Percentiles rank a stretch among this genome's conserved stretches.
phyloP scores from a whole-genome alignment of 1,140 invertebrate species.

The Drosophila gunungcola region DNA sequence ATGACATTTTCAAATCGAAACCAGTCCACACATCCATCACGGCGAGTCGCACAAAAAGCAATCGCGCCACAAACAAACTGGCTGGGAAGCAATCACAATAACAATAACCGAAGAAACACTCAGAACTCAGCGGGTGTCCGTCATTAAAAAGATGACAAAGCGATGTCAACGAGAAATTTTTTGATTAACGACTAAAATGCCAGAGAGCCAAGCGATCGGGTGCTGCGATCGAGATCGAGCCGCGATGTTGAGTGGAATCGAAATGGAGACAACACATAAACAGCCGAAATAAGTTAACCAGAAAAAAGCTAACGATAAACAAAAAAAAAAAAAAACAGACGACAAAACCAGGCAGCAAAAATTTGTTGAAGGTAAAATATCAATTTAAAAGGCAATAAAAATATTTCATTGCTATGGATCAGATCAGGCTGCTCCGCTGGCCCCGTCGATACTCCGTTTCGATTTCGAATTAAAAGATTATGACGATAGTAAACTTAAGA shows the following conservation, averaged over 20 bases:
- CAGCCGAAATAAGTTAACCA: constrained; percentile 37
- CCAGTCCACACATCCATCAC: constrained; percentile 66
- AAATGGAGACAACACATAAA: constrained; percentile 22
- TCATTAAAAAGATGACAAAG: constrained; percentile 78
- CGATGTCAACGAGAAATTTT: constrained; percentile 77
- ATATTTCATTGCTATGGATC: constrained; percentile 64
- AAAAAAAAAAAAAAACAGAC: constrained; percentile 15
- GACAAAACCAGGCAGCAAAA: constrained; percentile 60
- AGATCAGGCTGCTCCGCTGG: constrained; percentile 30
- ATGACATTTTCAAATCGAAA: constrained; percentile 49
- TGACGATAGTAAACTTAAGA: constrained; percentile 82
- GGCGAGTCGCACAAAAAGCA: constrained; percentile 21
- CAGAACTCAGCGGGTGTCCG: constrained; percentile 67
- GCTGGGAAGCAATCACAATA: constrained; percentile 2
- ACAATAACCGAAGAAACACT: constrained; percentile 26
- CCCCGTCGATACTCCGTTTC: constrained; percentile 71
- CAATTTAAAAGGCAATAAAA: constrained; percentile 79
- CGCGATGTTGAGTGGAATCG: constrained; percentile 23
- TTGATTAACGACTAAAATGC: constrained; percentile 75
- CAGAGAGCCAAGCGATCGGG: constrained; percentile 43
- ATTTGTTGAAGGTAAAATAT: constrained; percentile 75
- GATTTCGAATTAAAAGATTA: constrained; percentile 83
- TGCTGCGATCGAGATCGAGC: constrained; percentile 27
- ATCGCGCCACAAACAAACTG: constrained; percentile 20
- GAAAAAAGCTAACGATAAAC: constrained; percentile 39